Evolutionary conservation across 2,113 vertebrate genomes (phyloP).

Genomic region (Gallinago paraguaiae): DNA sequence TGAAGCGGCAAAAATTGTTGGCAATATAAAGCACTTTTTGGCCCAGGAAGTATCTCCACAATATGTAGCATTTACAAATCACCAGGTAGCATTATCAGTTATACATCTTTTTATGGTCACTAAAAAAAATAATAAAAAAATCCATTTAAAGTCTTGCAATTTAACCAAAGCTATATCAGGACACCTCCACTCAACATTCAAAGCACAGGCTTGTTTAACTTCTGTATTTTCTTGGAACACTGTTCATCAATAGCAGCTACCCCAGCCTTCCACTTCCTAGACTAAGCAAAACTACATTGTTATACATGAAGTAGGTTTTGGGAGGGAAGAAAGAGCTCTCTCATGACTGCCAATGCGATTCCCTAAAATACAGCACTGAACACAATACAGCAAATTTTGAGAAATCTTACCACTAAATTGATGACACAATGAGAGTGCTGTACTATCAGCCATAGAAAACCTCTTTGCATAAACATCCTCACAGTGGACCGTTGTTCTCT

Average conservation of each 20-base stretch:
- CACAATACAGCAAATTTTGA: not conserved
- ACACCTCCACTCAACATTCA: not conserved
- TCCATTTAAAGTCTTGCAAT: not conserved
- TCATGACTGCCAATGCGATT: not conserved
- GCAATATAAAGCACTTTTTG: not conserved
- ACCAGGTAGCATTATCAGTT: not conserved
- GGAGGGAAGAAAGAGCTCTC: conserved; percentile 10
- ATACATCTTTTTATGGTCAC: not conserved
- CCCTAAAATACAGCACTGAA: not conserved
- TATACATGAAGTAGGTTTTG: not conserved
- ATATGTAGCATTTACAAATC: not conserved
- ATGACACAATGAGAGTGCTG: conserved; percentile 23
- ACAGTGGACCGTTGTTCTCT: not conserved
- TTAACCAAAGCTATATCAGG: not conserved
- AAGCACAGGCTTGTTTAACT: not conserved
- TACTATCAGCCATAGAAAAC: not conserved
- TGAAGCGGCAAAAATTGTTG: not conserved
- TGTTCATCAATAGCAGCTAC: not conserved
- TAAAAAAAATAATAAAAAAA: not conserved
- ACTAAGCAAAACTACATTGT: conserved; percentile 10
- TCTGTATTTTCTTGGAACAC: not conserved
- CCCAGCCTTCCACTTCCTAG: not conserved
- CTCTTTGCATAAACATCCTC: not conserved
- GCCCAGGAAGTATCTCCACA: not conserved
- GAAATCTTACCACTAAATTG: not conserved